These are phyloP conservation scores for Micronycteris hirsuta DNA, from an alignment of 2,113 vertebrate species.

Conservation along the genomic window DNA sequence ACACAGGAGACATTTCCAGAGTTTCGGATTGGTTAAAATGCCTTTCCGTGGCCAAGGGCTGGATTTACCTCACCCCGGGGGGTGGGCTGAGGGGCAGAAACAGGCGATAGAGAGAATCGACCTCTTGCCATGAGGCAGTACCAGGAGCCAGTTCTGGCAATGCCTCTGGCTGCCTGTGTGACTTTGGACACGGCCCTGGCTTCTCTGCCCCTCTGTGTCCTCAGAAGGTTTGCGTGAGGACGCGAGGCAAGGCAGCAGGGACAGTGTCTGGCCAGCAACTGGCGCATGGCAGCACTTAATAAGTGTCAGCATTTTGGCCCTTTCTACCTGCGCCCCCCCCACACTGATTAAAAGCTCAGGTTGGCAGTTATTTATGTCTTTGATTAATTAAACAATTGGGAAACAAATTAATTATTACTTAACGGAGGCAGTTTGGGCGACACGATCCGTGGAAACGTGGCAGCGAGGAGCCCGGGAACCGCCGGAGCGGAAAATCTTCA, in stretches of 20 bases:
- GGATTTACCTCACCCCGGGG: accelerated
- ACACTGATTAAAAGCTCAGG: conserved; percentile 45
- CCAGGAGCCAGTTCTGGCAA: background rate
- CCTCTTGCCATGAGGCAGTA: background rate
- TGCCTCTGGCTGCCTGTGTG: background rate
- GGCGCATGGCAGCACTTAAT: background rate
- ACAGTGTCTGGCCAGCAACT: background rate
- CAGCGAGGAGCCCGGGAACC: background rate
- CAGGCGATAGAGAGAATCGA: background rate
- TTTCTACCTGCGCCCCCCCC: background rate
- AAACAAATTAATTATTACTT: conserved; percentile 74
- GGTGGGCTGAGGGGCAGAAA: background rate
- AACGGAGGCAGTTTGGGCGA: conserved; percentile 44
- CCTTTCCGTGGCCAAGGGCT: background rate
- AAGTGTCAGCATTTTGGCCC: background rate
- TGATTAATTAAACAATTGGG: conserved; percentile 75
- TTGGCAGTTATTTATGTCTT: conserved; percentile 68
- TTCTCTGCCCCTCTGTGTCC: background rate
- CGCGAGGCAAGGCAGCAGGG: background rate
- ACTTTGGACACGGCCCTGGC: background rate
- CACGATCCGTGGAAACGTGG: conserved; percentile 55
- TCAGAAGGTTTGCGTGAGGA: background rate
- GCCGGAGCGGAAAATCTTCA: conserved; percentile 32
- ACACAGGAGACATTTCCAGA: background rate
- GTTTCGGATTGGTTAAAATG: no score